Evolutionary conservation across 1,140 invertebrate genomes (phyloP), one percentile per base, ranked within the genome.

Genomic region (Camponotus floridanus): DNA sequence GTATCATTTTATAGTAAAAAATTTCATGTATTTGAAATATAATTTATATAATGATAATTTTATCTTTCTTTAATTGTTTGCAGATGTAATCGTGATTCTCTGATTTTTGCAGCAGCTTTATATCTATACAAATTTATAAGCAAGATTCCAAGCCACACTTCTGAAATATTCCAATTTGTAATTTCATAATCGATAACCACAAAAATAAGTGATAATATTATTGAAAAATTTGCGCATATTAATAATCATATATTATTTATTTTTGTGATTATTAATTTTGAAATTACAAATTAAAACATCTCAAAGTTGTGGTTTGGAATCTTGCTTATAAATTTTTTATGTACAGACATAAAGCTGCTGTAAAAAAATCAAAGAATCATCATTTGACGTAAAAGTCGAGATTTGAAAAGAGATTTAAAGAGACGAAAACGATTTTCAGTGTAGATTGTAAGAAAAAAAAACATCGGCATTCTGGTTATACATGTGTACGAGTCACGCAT

Each of bases 361-460:
- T 8, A 21, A 45, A 48, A 70, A 59, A 81, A n/a, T 55, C 39
- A 0, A 6, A 42, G 7, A 21, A n/a, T n/a, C 4, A 36, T 26
- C 26, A 26, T 26, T 26, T 26, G 26, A 26, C 26, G 26, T 3
- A 18, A 33, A 48, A 81, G 33, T 74, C 18, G 45, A n/a, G 18
- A 61, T 73, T 48, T 59, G 39, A 2, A 26, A 18, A 42, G 26
- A 26, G 26, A 26, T 26, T 26, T 26, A 1, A 26, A 26, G 21
- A 81, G 21, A 81, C 13, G 15, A 80, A 57, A 80, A 18, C 64
- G 8, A 68, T 36, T 80, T 73, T 59, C 11, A 11, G 6, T 73
- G 11, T 73, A 7, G 31, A 45, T 9, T 33, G 2, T 21, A 55
- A 71, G 33, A 39, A n/a, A 45, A 48, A 51, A 51, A 48, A 51